Conservation (phyloP, 1,140 invertebrate genomes). For the Lepidurus arcticus region DNA sequence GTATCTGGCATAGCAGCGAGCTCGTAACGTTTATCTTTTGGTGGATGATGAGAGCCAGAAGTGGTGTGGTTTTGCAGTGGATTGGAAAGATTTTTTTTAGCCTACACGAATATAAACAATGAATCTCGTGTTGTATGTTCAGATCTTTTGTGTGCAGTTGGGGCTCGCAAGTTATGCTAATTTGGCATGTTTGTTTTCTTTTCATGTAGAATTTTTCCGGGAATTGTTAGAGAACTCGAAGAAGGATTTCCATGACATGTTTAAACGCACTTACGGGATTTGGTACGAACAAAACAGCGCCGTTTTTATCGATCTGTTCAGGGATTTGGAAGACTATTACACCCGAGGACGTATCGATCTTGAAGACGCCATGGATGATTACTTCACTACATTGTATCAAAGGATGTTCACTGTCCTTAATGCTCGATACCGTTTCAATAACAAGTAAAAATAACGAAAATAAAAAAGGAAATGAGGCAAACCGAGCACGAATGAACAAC, state of each 20-base stretch:
- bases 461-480: neutral
- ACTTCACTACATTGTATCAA: slow-evolving; percentile 87
- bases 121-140: neutral
- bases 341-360: slow-evolving; percentile 72
- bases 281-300: slow-evolving; percentile 89
- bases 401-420: slow-evolving; percentile 95
- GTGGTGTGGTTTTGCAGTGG: neutral
- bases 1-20: neutral
- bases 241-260: slow-evolving; percentile 86
- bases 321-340: slow-evolving; percentile 85
- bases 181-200: neutral
- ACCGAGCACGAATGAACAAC: neutral
- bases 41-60: neutral
- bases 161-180: neutral
- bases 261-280: slow-evolving; percentile 87
- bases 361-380: slow-evolving; percentile 78
- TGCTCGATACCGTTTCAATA: slow-evolving; percentile 78
- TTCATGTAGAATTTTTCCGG: slow-evolving; percentile 70
- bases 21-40: neutral
- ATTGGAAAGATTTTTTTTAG: too few relatives aligned
- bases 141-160: neutral
- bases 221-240: slow-evolving; percentile 75
- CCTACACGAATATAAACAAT: too few relatives aligned
- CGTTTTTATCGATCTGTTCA: slow-evolving; percentile 87
- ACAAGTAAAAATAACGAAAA: slow-evolving; percentile 54